Conservation (phyloP, 1,140 invertebrate genomes). For the Pissodes strobi region DNA sequence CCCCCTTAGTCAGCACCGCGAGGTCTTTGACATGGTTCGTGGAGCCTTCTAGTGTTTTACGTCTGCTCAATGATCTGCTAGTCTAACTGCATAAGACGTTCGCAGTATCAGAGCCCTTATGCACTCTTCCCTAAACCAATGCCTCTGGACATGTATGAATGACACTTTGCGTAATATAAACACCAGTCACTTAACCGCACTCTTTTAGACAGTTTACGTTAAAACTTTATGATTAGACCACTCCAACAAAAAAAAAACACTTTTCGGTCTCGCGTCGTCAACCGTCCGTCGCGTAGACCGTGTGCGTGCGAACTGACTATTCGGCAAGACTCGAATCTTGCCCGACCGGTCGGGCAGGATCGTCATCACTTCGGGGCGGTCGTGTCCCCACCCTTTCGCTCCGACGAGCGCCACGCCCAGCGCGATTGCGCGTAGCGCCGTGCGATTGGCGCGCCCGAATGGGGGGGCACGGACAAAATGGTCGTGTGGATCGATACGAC, state of each 20-base stretch:
- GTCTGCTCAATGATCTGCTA: too few relatives aligned
- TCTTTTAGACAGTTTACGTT: neutral
- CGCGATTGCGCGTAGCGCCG: conserved; percentile 27
- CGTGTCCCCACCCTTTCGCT: conserved; percentile 28
- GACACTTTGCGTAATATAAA: too few relatives aligned
- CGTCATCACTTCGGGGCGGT: conserved; percentile 36
- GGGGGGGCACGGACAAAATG: conserved; percentile 53
- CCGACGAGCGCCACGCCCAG: conserved; percentile 38
- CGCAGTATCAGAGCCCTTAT: too few relatives aligned
- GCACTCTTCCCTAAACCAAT: too few relatives aligned
- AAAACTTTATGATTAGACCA: neutral
- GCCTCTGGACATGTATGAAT: too few relatives aligned
- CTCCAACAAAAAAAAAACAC: neutral
- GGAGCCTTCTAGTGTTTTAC: too few relatives aligned
- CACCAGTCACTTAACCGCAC: too few relatives aligned
- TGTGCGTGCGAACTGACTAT: conserved; percentile 24
- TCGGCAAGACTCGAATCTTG: conserved; percentile 7
- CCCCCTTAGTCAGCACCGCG: too few relatives aligned
- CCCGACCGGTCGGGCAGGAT: conserved; percentile 34
- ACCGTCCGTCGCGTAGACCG: conserved; percentile 10
- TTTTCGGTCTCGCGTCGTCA: conserved; percentile 4
- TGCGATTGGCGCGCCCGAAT: conserved; percentile 45
- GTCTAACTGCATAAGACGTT: too few relatives aligned
- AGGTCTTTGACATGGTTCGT: too few relatives aligned
- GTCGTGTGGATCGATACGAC: conserved; percentile 44